A percentile compares a stretch with the other conserved stretches of the same genome.
Conservation (phyloP, 2,888 invertebrate genomes). For the Drosophila parthenogenetica region DNA sequence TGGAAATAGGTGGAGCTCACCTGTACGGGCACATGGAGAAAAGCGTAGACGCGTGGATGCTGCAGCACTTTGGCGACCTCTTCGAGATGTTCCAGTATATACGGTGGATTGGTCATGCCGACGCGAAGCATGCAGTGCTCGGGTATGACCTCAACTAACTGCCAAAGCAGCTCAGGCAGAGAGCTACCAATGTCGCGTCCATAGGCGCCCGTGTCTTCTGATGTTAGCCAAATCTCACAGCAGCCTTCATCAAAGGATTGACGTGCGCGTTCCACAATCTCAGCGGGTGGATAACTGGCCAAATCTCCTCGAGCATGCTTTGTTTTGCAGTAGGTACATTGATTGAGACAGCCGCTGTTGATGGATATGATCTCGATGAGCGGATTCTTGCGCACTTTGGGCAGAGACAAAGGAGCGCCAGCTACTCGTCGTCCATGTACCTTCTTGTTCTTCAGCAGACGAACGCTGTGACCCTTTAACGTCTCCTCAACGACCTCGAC, state of each 20-base stretch:
- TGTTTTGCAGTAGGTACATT: constrained; percentile 99
- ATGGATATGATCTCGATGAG: constrained; percentile 98
- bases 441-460: constrained; percentile 93
- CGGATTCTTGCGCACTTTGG: constrained; percentile 98
- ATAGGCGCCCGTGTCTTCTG: constrained; percentile 99
- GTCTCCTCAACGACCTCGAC: constrained; percentile 99
- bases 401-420: constrained; percentile 94
- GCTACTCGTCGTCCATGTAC: constrained; percentile 91
- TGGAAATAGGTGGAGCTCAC: constrained; percentile 21
- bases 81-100: constrained; percentile 96
- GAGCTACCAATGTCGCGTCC: constrained; percentile 96
- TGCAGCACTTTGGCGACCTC: constrained; percentile 94
- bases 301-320: constrained; percentile 98
- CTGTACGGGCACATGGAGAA: constrained; percentile 98
- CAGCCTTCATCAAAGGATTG: constrained; percentile 97
- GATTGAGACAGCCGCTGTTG: constrained; percentile 98
- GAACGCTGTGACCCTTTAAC: constrained; percentile 93
- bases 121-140: constrained; percentile 92
- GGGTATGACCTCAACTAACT: constrained; percentile 89
- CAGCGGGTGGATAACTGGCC: constrained; percentile 96
- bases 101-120: constrained; percentile 99
- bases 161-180: constrained; percentile 93
- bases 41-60: constrained; percentile 96
- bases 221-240: constrained; percentile 98
- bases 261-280: constrained; percentile 93